Percentiles rank a stretch among this genome's conserved stretches.
phyloP scores from a whole-genome alignment of 2,113 vertebrate species.

The Elaphurus davidianus region DNA sequence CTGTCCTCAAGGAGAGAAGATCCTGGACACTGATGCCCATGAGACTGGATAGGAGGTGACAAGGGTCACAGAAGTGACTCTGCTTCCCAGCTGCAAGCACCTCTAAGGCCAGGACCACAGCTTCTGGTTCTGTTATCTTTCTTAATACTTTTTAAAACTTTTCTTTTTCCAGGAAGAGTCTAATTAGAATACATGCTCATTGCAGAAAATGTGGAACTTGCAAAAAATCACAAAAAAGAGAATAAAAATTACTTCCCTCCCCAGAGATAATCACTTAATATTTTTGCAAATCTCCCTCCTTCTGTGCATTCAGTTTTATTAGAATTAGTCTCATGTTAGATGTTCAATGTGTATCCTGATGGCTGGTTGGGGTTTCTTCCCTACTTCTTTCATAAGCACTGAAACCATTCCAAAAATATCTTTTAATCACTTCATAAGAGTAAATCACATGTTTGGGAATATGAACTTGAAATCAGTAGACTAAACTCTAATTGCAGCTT shows the following conservation, averaged over 20 bases:
- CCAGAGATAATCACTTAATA: background rate
- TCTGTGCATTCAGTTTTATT: background rate
- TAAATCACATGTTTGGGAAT: background rate
- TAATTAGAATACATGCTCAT: slow-evolving; percentile 4
- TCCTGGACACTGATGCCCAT: accelerated
- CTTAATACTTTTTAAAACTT: background rate
- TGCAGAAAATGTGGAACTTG: background rate
- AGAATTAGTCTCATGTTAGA: background rate
- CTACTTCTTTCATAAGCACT: background rate
- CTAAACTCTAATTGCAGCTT: background rate
- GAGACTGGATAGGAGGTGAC: background rate
- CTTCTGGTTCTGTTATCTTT: background rate
- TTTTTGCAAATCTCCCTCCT: background rate
- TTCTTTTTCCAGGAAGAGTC: background rate
- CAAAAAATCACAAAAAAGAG: background rate
- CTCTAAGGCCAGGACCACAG: background rate
- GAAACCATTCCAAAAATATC: slow-evolving; percentile 4
- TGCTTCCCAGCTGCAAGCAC: background rate
- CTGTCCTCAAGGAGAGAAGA: background rate
- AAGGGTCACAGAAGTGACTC: background rate
- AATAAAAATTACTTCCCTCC: background rate
- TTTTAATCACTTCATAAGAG: slow-evolving; percentile 28
- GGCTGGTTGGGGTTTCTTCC: background rate
- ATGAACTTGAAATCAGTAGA: background rate
- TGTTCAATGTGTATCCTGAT: background rate